Conservation (phyloP, 2,888 invertebrate species). For the Halocaridina rubra region DNA sequence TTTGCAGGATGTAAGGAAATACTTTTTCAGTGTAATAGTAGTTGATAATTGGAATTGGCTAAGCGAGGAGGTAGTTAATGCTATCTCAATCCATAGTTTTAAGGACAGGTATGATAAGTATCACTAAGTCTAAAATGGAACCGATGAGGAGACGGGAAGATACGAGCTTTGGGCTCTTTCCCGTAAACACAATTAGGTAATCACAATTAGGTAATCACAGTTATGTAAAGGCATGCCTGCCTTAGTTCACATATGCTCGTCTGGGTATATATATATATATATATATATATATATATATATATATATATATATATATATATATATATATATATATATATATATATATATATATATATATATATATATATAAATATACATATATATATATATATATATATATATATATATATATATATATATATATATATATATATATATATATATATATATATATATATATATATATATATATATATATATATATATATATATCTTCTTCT, state of each 20-base stretch:
- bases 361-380: not conserved
- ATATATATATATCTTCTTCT: not conserved
- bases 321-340: slow-evolving; percentile 13
- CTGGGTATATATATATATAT: not conserved
- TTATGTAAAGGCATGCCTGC: not conserved
- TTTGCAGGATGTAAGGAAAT: too few relatives aligned
- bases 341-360: not conserved
- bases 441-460: not conserved
- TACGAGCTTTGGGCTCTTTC: too few relatives aligned
- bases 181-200: too few relatives aligned
- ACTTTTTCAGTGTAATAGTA: too few relatives aligned
- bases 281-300: not conserved
- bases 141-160: too few relatives aligned
- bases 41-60: too few relatives aligned
- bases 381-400: not conserved
- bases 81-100: too few relatives aligned
- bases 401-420: slow-evolving; percentile 1
- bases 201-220: too few relatives aligned
- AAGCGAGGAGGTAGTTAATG: too few relatives aligned
- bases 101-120: too few relatives aligned
- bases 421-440: not conserved
- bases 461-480: not conserved
- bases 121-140: too few relatives aligned
- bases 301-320: slow-evolving; percentile 13
- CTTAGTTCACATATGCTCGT: not conserved